A percentile compares a stretch with the other conserved stretches of the same genome.
Conservation (phyloP, 2,888 invertebrate genomes). For the Tipula helvola region DNA sequence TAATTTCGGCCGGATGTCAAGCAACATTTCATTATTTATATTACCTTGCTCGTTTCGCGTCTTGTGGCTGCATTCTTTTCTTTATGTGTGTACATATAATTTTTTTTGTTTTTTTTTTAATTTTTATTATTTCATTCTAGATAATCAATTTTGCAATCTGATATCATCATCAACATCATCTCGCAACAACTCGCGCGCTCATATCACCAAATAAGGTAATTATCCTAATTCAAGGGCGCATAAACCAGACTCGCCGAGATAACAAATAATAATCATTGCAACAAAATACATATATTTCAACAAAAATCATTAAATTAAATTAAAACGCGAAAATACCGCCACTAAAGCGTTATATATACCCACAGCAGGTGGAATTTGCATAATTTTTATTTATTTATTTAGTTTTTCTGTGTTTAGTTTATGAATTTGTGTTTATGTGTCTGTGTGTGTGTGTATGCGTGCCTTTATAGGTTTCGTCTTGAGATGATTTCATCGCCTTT, state of each 20-base stretch:
- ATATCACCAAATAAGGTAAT: not conserved
- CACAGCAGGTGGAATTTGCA: slow-evolving; percentile 4
- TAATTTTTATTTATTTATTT: not conserved
- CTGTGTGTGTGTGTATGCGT: not conserved
- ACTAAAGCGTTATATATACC: not conserved
- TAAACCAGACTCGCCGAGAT: not conserved
- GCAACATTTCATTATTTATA: slow-evolving; percentile 4
- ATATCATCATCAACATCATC: not conserved
- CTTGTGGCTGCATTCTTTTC: not conserved
- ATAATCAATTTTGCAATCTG: not conserved
- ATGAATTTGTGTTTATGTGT: not conserved
- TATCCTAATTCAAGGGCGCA: not conserved
- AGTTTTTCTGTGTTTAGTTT: not conserved
- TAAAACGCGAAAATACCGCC: not conserved
- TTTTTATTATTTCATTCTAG: not conserved
- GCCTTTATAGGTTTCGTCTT: not conserved
- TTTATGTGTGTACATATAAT: not conserved
- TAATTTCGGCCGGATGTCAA: slow-evolving; percentile 4
- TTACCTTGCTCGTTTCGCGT: not conserved
- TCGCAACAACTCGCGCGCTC: not conserved
- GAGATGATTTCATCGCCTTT: not conserved
- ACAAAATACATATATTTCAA: not conserved
- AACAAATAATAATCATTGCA: not conserved
- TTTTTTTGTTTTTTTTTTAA: not conserved
- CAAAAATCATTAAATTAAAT: not conserved